Conservation (phyloP, 2,888 invertebrate genomes). For the Eledona agricola region DNA sequence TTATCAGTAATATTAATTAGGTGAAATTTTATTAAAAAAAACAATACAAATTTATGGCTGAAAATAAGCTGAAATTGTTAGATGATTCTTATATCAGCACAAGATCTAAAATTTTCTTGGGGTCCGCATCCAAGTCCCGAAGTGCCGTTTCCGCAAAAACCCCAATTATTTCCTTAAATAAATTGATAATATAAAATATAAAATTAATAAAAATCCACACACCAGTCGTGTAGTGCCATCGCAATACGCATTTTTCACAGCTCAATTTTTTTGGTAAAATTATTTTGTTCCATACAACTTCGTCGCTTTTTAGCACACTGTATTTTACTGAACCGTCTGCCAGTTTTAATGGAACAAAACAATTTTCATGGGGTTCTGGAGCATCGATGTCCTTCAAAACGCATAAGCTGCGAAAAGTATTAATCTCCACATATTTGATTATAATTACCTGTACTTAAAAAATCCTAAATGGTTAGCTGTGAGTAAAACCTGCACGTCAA, state of each 20-base stretch:
- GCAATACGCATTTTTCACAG: constrained; percentile 64
- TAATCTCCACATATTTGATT: constrained; percentile 3
- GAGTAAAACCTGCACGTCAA: constrained; percentile 52
- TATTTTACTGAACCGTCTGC: constrained; percentile 54
- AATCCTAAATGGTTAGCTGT: constrained; percentile 60
- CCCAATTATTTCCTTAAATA: constrained; percentile 56
- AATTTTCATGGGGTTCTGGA: constrained; percentile 61
- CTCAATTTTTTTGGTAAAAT: constrained; percentile 58
- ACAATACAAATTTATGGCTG: too few relatives aligned
- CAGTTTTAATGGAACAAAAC: constrained; percentile 58
- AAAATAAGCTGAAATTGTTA: constrained; percentile 3
- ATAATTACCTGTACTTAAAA: constrained; percentile 54
- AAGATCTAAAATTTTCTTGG: constrained; percentile 55
- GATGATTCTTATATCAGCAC: constrained; percentile 11
- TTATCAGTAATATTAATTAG: too few relatives aligned
- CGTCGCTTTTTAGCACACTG: constrained; percentile 40
- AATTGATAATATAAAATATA: too few relatives aligned
- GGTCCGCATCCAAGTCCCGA: constrained; percentile 55
- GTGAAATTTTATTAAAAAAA: too few relatives aligned
- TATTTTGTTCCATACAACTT: constrained; percentile 48
- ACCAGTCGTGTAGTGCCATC: constrained; percentile 63
- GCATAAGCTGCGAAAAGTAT: constrained; percentile 55
- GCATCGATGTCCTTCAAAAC: constrained; percentile 51
- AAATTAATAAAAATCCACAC: too few relatives aligned
- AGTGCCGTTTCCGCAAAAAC: constrained; percentile 52